Conservation (phyloP, 2,113 vertebrate species). For the Chauna torquata region DNA sequence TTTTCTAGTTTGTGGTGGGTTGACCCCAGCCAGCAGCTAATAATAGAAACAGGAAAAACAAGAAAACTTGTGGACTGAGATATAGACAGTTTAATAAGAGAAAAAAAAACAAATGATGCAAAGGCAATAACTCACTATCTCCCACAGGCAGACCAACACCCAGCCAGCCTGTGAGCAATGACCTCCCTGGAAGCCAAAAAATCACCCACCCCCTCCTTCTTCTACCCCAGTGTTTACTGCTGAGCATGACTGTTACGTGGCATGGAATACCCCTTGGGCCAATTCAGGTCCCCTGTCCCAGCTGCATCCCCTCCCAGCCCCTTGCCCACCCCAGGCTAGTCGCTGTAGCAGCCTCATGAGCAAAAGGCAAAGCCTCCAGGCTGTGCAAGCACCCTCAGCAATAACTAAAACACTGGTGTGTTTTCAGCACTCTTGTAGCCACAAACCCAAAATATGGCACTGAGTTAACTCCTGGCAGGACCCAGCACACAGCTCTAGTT, state of each 20-base stretch:
- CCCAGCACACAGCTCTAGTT: background rate
- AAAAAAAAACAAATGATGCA: background rate
- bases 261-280: background rate
- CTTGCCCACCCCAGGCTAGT: background rate
- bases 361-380: background rate
- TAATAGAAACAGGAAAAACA: background rate
- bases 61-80: background rate
- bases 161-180: rapidly evolving
- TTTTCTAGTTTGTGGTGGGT: background rate
- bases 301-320: background rate
- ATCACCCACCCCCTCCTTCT: rapidly evolving
- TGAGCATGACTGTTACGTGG: background rate
- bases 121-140: background rate
- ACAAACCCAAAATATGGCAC: background rate
- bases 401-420: background rate
- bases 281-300: background rate
- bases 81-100: background rate
- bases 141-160: background rate
- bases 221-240: background rate
- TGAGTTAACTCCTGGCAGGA: background rate
- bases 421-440: background rate
- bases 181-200: background rate
- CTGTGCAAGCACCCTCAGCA: background rate
- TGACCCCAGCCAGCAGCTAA: background rate
- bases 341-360: rapidly evolving